These are phyloP conservation scores for Pantherophis vulpinus DNA, from an alignment of 2,797 vertebrate genomes.

Conservation along the genomic window DNA sequence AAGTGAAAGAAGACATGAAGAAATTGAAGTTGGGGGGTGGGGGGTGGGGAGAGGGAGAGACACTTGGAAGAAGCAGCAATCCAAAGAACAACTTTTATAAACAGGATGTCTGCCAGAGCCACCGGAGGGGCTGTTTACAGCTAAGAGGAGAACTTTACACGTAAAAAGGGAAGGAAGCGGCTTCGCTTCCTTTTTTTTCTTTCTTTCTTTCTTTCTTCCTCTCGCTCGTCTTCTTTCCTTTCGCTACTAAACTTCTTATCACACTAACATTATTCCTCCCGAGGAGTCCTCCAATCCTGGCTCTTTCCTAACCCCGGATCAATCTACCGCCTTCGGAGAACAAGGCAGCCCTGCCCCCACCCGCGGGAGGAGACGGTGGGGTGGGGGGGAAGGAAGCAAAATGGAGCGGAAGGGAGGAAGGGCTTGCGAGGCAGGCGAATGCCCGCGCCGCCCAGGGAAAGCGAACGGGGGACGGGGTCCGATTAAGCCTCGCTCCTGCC, in stretches of 20 bases:
- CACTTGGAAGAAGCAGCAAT: background rate
- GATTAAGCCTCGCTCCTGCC: background rate
- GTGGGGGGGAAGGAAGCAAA: background rate
- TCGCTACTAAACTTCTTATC: background rate
- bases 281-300: background rate
- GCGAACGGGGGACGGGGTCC: background rate
- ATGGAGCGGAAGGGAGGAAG: background rate
- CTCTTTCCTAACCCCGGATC: background rate
- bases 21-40: background rate
- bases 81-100: slow-evolving; percentile 31
- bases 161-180: slow-evolving; percentile 12
- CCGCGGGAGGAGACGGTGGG: background rate
- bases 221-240: background rate
- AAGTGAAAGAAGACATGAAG: background rate
- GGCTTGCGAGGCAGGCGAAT: background rate
- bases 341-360: background rate
- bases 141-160: background rate
- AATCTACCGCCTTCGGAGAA: background rate
- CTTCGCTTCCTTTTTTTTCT: background rate
- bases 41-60: background rate
- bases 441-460: background rate
- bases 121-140: slow-evolving; percentile 27
- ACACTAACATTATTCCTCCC: too few species aligned
- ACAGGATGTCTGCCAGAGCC: slow-evolving; percentile 58
- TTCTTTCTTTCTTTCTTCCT: background rate